Evolutionary conservation across 2,797 vertebrate genomes (phyloP).

Genomic region (Loriculus beryllinus): DNA sequence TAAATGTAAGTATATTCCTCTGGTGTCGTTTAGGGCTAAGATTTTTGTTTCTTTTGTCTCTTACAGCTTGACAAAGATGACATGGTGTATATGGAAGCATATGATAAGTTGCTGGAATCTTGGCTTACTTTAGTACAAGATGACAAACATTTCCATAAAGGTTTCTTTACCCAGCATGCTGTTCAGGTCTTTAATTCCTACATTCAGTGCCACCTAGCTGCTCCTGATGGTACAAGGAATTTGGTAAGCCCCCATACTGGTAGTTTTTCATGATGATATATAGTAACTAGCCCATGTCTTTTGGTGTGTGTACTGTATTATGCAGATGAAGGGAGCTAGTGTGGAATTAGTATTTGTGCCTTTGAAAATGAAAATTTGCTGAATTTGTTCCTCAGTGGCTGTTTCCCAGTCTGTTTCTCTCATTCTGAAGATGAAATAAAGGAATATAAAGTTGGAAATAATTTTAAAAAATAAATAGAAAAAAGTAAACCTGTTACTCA

Average conservation of each 20-base stretch:
- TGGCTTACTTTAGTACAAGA: slow-evolving; percentile 97
- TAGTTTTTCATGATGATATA: background rate
- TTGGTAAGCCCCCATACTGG: slow-evolving; percentile 82
- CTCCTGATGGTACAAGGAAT: slow-evolving; percentile 96
- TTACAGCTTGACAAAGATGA: slow-evolving; percentile 95
- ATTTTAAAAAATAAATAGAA: fast-evolving
- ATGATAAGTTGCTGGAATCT: slow-evolving; percentile 95
- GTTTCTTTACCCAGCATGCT: slow-evolving; percentile 94
- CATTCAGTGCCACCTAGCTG: slow-evolving; percentile 97
- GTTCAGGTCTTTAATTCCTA: slow-evolving; percentile 99
- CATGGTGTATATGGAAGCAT: slow-evolving; percentile 99
- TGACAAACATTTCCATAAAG: slow-evolving; percentile 96
- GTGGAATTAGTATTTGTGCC: background rate
- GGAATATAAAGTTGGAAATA: background rate
- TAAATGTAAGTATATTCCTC: background rate
- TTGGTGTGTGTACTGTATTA: background rate
- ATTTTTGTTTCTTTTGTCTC: background rate
- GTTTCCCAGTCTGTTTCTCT: background rate
- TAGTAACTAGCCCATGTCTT: background rate
- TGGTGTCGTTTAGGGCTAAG: background rate
- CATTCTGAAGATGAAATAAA: background rate
- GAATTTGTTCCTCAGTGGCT: background rate
- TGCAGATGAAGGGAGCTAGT: background rate
- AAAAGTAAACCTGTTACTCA: background rate
- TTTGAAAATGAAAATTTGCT: background rate